Conservation (phyloP, 2,888 invertebrate genomes). For the Xylota sylvarum region DNA sequence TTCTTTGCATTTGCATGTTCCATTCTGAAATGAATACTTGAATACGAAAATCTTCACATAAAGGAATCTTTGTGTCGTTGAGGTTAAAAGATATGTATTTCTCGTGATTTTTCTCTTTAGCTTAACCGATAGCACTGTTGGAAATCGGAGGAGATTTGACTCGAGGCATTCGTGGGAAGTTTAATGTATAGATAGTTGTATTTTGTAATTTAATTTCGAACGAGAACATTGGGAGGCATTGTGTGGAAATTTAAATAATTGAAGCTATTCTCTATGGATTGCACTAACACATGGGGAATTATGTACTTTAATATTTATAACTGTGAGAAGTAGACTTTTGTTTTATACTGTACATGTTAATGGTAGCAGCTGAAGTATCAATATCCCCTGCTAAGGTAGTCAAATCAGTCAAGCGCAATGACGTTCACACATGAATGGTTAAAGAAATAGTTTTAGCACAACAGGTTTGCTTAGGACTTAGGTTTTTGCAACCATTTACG, state of each 20-base stretch:
- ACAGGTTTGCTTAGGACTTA: no score
- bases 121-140: neutral
- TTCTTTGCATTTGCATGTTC: conserved; percentile 45
- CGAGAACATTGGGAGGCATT: conserved; percentile 21
- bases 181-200: neutral
- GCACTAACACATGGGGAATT: neutral
- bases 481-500: no score
- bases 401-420: no score
- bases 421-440: no score
- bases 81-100: conserved; percentile 17
- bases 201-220: conserved; percentile 31
- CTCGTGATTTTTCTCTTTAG: conserved; percentile 24
- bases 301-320: no score
- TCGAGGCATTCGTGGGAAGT: conserved; percentile 31
- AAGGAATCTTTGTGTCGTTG: conserved; percentile 51
- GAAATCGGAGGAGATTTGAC: conserved; percentile 12
- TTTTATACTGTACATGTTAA: no score
- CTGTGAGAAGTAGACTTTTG: no score
- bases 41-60: conserved; percentile 42
- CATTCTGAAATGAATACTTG: conserved; percentile 39
- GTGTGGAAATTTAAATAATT: conserved; percentile 28
- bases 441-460: no score
- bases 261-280: neutral
- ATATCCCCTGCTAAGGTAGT: no score
- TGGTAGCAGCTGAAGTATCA: no score